These are phyloP conservation scores for Bombus fervidus DNA, from an alignment of 1,140 invertebrate genomes.

Conservation along the genomic window DNA sequence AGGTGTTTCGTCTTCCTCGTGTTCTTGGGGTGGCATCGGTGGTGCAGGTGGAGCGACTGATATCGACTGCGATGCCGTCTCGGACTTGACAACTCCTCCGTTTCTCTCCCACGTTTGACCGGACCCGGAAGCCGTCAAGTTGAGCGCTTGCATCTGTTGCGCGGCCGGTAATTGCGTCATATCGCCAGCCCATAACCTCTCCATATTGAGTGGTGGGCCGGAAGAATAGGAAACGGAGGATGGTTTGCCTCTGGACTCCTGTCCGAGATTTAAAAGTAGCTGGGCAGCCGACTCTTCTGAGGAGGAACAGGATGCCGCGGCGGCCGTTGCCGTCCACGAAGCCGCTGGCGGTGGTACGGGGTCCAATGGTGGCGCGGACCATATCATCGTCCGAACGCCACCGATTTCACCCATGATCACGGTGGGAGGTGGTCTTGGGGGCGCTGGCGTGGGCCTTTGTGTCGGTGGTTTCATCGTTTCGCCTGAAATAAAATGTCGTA, in stretches of 20 bases:
- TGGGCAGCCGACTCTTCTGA: constrained; percentile 91
- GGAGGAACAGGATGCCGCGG: constrained; percentile 82
- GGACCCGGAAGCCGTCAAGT: constrained; percentile 86
- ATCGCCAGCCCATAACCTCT: constrained; percentile 94
- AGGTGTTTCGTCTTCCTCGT: constrained; percentile 94
- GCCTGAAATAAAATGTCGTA: constrained; percentile 63
- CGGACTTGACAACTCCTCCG: constrained; percentile 77
- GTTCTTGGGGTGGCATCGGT: constrained; percentile 83
- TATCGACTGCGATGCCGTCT: constrained; percentile 76
- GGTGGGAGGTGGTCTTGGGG: constrained; percentile 89
- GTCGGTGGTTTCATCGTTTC: constrained; percentile 84
- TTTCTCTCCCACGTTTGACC: constrained; percentile 80
- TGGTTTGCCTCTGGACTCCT: constrained; percentile 84
- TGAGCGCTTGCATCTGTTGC: constrained; percentile 91
- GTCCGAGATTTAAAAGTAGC: constrained; percentile 90
- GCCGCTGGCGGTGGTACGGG: constrained; percentile 79
- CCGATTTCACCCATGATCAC: constrained; percentile 96
- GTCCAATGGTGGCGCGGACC: constrained; percentile 87
- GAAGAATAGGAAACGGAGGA: constrained; percentile 80
- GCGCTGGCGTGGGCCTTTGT: constrained; percentile 83
- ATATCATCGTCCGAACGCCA: constrained; percentile 95
- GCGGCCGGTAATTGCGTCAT: constrained; percentile 90
- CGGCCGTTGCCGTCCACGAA: constrained; percentile 79
- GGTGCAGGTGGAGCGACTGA: constrained; percentile 83
- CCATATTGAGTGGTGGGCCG: constrained; percentile 92